phyloP scores from a whole-genome alignment of 1,140 invertebrate species.

The Brachystomella parvula region DNA sequence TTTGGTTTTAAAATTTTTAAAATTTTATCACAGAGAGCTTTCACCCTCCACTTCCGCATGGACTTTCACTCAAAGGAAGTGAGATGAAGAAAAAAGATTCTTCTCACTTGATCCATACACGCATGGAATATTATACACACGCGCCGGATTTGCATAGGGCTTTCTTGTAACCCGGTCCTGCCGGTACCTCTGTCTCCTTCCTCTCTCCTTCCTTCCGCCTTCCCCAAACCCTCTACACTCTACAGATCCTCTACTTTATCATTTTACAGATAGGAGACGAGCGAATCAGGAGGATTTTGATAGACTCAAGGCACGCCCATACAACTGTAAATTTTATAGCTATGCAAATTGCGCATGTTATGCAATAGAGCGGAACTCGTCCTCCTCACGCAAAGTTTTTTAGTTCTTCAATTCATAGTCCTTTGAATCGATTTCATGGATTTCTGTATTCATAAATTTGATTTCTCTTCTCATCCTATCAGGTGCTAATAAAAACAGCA shows the following conservation, averaged over 20 bases:
- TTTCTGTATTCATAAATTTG: too few relatives aligned
- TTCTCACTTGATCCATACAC: too few relatives aligned
- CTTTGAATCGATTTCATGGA: too few relatives aligned
- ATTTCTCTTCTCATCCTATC: too few relatives aligned
- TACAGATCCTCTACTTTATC: neutral
- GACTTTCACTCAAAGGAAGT: too few relatives aligned
- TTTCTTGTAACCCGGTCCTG: neutral
- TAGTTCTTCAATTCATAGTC: too few relatives aligned
- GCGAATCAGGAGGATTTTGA: constrained; percentile 9
- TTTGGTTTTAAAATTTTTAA: too few relatives aligned
- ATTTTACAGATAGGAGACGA: neutral
- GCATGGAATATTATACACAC: neutral
- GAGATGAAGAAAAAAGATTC: too few relatives aligned
- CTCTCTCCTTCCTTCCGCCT: constrained; percentile 16
- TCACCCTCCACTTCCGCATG: too few relatives aligned
- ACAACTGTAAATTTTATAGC: neutral
- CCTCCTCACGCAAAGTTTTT: constrained; percentile 1
- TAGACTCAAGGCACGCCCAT: neutral
- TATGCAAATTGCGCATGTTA: constrained; percentile 26
- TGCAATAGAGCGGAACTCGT: neutral
- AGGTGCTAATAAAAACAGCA: too few relatives aligned
- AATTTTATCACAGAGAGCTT: too few relatives aligned
- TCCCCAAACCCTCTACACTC: neutral
- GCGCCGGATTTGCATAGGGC: constrained; percentile 9
- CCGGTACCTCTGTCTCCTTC: neutral